Evolutionary conservation across 2,797 vertebrate genomes (phyloP).

Genomic region (Borostomias antarcticus): DNA sequence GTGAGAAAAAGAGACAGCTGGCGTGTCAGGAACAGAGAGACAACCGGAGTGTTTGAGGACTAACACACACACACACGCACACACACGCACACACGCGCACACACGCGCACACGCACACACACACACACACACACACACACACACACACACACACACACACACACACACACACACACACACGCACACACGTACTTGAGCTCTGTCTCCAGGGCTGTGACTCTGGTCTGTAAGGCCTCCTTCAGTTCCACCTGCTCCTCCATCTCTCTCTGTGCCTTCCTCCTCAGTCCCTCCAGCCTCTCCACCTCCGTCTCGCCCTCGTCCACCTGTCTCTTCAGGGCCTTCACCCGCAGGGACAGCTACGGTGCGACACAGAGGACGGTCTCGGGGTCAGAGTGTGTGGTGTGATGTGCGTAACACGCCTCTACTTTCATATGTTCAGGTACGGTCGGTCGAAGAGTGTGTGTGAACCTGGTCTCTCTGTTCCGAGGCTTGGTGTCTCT

Average conservation of each 20-base stretch:
- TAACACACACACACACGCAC: not conserved
- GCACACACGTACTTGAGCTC: constrained; percentile 81
- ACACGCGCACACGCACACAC: not conserved
- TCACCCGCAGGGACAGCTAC: constrained; percentile 90
- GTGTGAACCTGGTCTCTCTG: constrained; percentile 89
- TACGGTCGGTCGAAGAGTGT: constrained; percentile 43
- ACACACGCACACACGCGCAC: not conserved
- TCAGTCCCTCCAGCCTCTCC: constrained; percentile 84
- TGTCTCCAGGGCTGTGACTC: constrained; percentile 85
- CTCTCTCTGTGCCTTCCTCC: constrained; percentile 89
- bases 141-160: not conserved
- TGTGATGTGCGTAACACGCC: too few species aligned
- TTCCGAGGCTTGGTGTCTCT: constrained; percentile 85
- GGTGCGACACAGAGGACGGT: constrained; percentile 17
- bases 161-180: not conserved
- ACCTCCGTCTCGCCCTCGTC: constrained; percentile 93
- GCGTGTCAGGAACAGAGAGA: not conserved
- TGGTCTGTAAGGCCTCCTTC: constrained; percentile 86
- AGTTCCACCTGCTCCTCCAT: constrained; percentile 92
- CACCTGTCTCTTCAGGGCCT: constrained; percentile 96
- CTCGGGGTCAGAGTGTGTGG: too few species aligned
- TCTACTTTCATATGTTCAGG: too few species aligned
- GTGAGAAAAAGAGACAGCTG: too few species aligned
- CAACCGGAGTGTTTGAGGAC: not conserved
- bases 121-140: constrained; percentile 1